Evolutionary conservation across 2,888 invertebrate species (phyloP).

Genomic region (Sinelater perroti): DNA sequence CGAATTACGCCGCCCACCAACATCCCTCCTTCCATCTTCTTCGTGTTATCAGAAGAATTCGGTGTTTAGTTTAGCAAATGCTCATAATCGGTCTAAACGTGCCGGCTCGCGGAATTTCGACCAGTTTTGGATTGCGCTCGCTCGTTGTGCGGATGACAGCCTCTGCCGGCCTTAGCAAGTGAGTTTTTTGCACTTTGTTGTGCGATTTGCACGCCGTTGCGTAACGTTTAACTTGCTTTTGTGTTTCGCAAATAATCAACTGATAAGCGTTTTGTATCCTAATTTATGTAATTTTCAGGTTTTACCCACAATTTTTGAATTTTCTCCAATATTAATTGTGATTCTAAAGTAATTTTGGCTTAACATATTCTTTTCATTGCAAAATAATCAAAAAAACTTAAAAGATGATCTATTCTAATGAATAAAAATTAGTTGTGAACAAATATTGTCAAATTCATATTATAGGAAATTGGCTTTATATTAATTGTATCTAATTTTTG

Average conservation of each 20-base stretch:
- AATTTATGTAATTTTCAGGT: not conserved
- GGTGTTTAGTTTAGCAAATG: slow-evolving; percentile 23
- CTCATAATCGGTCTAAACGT: slow-evolving; percentile 21
- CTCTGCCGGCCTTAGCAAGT: no score
- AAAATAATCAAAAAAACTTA: no score
- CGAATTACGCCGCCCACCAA: slow-evolving; percentile 7
- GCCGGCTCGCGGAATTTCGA: no score
- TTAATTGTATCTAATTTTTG: no score
- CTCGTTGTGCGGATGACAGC: no score
- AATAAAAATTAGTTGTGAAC: no score
- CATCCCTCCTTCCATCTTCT: slow-evolving; percentile 17
- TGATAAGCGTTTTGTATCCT: not conserved
- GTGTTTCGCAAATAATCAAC: not conserved
- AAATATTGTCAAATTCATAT: no score
- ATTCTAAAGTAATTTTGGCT: not conserved
- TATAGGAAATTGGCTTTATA: no score
- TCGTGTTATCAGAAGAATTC: slow-evolving; percentile 18
- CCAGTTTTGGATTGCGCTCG: no score
- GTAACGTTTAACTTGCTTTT: not conserved
- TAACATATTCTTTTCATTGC: not conserved
- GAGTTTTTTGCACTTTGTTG: slow-evolving; percentile 1
- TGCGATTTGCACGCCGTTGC: not conserved
- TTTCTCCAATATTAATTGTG: not conserved
- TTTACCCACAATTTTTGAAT: no score
- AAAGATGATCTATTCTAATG: no score